These are phyloP conservation scores for Myotis davidii DNA, from an alignment of 2,113 vertebrate species.

Conservation along the genomic window DNA sequence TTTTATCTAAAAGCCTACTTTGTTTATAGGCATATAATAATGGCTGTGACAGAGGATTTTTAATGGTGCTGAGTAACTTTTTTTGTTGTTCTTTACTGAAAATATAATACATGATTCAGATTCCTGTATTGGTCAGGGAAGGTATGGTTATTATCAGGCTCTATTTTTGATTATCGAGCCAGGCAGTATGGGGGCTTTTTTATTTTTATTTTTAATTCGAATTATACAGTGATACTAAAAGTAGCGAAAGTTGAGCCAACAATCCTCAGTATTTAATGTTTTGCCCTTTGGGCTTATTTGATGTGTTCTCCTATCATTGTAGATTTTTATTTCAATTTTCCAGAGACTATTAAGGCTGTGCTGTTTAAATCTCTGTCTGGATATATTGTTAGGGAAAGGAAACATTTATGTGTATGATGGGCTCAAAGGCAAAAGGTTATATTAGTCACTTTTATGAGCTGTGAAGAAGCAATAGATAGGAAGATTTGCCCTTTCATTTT, in stretches of 20 bases:
- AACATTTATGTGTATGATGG: background rate
- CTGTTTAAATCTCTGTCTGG: background rate
- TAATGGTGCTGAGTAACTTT: background rate
- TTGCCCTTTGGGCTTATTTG: background rate
- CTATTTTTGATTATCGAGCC: background rate
- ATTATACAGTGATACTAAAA: background rate
- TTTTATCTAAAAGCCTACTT: background rate
- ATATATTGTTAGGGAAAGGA: conserved; percentile 2
- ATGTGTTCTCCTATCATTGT: background rate
- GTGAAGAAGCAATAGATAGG: background rate
- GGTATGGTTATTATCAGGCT: background rate
- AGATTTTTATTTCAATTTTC: conserved; percentile 53
- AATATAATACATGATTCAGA: background rate
- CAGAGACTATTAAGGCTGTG: background rate
- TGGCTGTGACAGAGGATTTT: background rate
- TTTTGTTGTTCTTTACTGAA: conserved; percentile 24
- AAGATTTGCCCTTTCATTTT: conserved; percentile 4
- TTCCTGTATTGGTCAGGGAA: conserved; percentile 6
- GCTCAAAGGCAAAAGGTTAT: background rate
- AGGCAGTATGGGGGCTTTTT: background rate
- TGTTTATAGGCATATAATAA: background rate
- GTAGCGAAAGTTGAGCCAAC: background rate
- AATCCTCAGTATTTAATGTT: background rate
- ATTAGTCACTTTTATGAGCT: background rate
- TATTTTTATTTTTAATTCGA: background rate